phyloP scores from a whole-genome alignment of 2,888 invertebrate genomes.

The Sesamia inferens region DNA sequence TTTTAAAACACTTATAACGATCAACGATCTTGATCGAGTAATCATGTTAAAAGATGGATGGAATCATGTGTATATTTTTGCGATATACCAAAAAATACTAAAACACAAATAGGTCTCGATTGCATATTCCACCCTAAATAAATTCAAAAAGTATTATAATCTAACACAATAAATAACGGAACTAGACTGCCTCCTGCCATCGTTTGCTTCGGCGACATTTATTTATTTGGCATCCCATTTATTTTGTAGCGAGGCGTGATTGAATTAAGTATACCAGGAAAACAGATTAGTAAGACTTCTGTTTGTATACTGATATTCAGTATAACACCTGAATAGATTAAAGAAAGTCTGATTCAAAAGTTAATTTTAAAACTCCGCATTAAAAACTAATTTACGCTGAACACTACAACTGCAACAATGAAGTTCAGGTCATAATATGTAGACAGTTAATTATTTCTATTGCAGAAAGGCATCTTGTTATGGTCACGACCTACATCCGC shows the following conservation, averaged over 20 bases:
- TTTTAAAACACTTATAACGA: neutral
- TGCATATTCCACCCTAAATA: conserved; percentile 14
- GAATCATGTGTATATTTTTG: neutral
- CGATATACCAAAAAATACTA: neutral
- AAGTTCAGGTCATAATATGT: conserved; percentile 22
- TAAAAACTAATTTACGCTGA: neutral
- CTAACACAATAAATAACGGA: conserved; percentile 44
- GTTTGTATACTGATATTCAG: conserved; percentile 16
- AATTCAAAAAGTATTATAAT: conserved; percentile 39
- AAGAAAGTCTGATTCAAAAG: neutral
- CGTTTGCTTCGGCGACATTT: conserved; percentile 42
- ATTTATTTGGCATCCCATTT: conserved; percentile 49
- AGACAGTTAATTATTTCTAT: conserved; percentile 47
- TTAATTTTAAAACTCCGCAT: conserved; percentile 6
- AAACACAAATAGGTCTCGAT: neutral
- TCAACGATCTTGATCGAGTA: neutral
- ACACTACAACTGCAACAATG: conserved; percentile 27
- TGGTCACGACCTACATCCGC: conserved; percentile 68
- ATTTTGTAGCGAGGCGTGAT: conserved; percentile 44
- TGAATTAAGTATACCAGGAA: conserved; percentile 35
- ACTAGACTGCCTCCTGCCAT: conserved; percentile 26
- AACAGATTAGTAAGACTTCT: conserved; percentile 1
- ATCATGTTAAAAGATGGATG: neutral
- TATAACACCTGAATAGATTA: neutral
- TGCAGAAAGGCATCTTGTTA: conserved; percentile 58